phyloP scores from a whole-genome alignment of 2,888 invertebrate species.

The Scrobipalpa atriplicella region DNA sequence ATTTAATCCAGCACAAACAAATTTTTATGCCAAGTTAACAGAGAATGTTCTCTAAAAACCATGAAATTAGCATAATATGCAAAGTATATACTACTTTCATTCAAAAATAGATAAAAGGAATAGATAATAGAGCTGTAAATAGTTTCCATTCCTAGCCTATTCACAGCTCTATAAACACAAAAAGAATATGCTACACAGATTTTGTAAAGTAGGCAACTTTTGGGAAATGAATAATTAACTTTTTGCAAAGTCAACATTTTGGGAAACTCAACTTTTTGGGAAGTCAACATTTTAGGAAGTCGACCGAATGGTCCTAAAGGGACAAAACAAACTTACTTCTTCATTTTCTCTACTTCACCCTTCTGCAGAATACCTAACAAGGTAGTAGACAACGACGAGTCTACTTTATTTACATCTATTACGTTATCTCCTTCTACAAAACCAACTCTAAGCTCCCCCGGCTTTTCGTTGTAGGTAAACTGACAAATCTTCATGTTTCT shows the following conservation, averaged over 20 bases:
- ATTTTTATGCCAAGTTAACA: constrained; percentile 8
- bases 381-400: constrained; percentile 62
- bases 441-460: constrained; percentile 86
- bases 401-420: constrained; percentile 86
- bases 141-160: no score
- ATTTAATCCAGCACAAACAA: no score
- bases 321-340: constrained; percentile 54
- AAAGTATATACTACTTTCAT: not conserved
- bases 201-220: not conserved
- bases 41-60: constrained; percentile 5
- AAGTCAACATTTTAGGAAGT: no score
- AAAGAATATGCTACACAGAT: not conserved
- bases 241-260: no score
- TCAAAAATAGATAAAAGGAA: not conserved
- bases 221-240: no score
- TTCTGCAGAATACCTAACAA: constrained; percentile 73
- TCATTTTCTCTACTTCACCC: constrained; percentile 57
- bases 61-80: no score
- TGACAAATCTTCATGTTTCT: constrained; percentile 88
- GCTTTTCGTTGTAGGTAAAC: constrained; percentile 80
- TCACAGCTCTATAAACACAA: no score
- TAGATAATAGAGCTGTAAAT: not conserved
- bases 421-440: constrained; percentile 80
- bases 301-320: no score
- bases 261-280: no score